Evolutionary conservation across 2,797 vertebrate species (phyloP).

Genomic region (Danio tinwini): DNA sequence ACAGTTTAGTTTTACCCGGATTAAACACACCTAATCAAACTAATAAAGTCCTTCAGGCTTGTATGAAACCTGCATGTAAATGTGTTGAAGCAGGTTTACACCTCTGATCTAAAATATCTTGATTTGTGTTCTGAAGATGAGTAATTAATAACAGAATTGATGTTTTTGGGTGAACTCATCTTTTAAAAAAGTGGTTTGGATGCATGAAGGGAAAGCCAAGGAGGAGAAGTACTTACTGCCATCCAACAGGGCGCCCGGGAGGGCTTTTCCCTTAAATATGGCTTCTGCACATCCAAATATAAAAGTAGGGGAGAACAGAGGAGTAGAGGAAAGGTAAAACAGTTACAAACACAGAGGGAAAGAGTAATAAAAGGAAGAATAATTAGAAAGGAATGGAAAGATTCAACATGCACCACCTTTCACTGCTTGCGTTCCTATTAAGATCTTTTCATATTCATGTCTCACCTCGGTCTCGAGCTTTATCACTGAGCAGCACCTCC

Average conservation of each 20-base stretch:
- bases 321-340: slow-evolving; percentile 53
- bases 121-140: too few relatives aligned
- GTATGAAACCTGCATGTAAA: too few relatives aligned
- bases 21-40: too few relatives aligned
- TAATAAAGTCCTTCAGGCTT: too few relatives aligned
- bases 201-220: slow-evolving; percentile 26
- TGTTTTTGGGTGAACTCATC: too few relatives aligned
- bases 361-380: slow-evolving; percentile 34
- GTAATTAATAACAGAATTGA: too few relatives aligned
- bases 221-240: slow-evolving; percentile 89
- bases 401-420: background rate
- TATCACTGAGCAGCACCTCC: slow-evolving; percentile 96
- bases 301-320: slow-evolving; percentile 57
- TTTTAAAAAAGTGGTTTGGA: slow-evolving; percentile 5
- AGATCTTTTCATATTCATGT: background rate
- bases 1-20: too few relatives aligned
- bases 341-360: slow-evolving; percentile 40
- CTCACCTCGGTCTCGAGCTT: slow-evolving; percentile 95
- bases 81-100: too few relatives aligned
- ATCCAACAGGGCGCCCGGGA: slow-evolving; percentile 93
- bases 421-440: background rate
- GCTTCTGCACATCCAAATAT: slow-evolving; percentile 86
- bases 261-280: slow-evolving; percentile 98
- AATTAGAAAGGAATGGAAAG: slow-evolving; percentile 26
- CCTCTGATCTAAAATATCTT: too few relatives aligned